Percentiles rank a stretch among this genome's conserved stretches.
Conservation (phyloP, 2,113 vertebrate genomes). For the Oreocharis arfaki region DNA sequence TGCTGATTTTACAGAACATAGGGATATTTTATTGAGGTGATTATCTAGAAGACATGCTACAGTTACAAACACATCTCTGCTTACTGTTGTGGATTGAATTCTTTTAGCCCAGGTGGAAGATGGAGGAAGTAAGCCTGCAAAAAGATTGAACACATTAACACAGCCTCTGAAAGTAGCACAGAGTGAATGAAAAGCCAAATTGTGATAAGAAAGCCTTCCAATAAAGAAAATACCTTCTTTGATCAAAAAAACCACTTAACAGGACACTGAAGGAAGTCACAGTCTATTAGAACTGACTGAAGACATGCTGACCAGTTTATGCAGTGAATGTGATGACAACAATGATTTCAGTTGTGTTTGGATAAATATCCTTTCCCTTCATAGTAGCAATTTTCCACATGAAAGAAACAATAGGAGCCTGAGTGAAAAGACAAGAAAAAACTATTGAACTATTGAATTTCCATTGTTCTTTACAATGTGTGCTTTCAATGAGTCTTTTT, state of each 20-base stretch:
- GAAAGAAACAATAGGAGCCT: background rate
- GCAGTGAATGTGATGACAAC: background rate
- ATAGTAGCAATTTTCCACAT: background rate
- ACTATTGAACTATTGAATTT: background rate
- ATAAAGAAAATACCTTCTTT: background rate
- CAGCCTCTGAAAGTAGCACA: background rate
- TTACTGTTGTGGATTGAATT: background rate
- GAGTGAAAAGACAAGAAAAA: background rate
- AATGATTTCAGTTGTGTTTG: background rate
- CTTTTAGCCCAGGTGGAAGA: background rate
- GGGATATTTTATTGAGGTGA: background rate
- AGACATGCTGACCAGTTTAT: background rate
- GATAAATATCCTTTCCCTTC: background rate
- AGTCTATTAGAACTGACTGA: background rate
- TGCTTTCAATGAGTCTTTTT: background rate
- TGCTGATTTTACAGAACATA: background rate
- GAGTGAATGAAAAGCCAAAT: background rate
- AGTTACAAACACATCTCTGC: background rate
- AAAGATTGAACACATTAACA: background rate
- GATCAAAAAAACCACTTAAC: accelerated
- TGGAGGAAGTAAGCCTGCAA: background rate
- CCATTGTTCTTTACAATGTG: background rate
- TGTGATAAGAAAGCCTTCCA: background rate
- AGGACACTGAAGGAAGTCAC: background rate
- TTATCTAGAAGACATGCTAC: background rate